Percentiles rank a stretch among this genome's conserved stretches.
phyloP scores from a whole-genome alignment of 2,113 vertebrate species.

The Oceanites oceanicus region DNA sequence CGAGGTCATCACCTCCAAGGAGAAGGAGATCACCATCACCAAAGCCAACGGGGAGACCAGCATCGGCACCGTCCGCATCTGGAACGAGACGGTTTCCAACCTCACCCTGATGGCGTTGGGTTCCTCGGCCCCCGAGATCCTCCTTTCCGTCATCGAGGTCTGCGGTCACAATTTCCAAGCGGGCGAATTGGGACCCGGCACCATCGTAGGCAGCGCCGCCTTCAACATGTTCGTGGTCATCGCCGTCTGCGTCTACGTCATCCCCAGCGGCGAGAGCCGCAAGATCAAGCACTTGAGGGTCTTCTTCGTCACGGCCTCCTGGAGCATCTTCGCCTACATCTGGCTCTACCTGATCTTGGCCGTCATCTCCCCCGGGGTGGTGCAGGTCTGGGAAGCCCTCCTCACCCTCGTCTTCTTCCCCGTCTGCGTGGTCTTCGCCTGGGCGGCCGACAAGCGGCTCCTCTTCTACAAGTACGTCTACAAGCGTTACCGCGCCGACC shows the following conservation, averaged over 20 bases:
- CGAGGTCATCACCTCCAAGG: constrained; percentile 96
- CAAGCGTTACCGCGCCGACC: constrained; percentile 93
- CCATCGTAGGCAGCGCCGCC: constrained; percentile 94
- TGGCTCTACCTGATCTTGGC: constrained; percentile 97
- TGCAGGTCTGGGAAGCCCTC: constrained; percentile 94
- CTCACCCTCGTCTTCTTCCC: constrained; percentile 93
- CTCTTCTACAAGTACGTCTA: constrained; percentile 98
- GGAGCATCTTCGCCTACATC: constrained; percentile 98
- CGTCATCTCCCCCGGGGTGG: constrained; percentile 86
- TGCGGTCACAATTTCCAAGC: constrained; percentile 90
- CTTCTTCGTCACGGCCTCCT: constrained; percentile 95
- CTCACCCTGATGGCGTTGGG: constrained; percentile 93
- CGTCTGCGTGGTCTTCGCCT: constrained; percentile 90
- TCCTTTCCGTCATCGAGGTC: constrained; percentile 93
- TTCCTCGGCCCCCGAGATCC: constrained; percentile 93
- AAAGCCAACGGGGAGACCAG: constrained; percentile 94
- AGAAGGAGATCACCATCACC: constrained; percentile 97
- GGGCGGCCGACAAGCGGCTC: constrained; percentile 93
- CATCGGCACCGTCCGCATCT: constrained; percentile 92
- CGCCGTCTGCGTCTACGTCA: constrained; percentile 89
- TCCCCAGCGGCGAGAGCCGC: constrained; percentile 85
- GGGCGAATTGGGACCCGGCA: constrained; percentile 87
- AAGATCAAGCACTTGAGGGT: constrained; percentile 94
- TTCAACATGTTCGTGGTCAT: constrained; percentile 99
- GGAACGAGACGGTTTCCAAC: constrained; percentile 98